phyloP scores from a whole-genome alignment of 2,797 vertebrate genomes.

The Florisuga fusca region DNA sequence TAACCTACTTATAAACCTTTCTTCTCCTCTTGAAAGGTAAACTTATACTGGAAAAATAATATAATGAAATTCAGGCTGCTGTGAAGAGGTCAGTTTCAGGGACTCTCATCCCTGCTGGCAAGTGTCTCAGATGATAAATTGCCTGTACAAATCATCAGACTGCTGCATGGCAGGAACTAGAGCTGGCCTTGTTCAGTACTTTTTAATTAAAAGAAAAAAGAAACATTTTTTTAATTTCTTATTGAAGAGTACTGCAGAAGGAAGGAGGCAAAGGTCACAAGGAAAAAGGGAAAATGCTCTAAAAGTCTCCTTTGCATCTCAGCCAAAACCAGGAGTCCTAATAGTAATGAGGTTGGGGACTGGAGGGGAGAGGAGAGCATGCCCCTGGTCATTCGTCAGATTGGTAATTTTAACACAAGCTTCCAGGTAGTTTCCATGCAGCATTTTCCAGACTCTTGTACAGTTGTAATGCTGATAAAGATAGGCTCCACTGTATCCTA shows the following conservation, averaged over 20 bases:
- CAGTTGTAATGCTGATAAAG: background rate
- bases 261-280: background rate
- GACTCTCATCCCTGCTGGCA: conserved; percentile 40
- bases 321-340: background rate
- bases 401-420: background rate
- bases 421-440: background rate
- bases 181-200: conserved; percentile 10
- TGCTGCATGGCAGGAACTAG: conserved; percentile 42
- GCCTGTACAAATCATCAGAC: conserved; percentile 25
- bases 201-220: conserved; percentile 64
- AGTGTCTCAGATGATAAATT: conserved; percentile 62
- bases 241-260: background rate
- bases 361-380: background rate
- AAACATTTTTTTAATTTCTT: background rate
- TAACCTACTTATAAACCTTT: conserved; percentile 20
- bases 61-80: conserved; percentile 28
- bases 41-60: conserved; percentile 28
- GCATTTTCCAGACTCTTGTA: background rate
- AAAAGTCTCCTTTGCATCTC: background rate
- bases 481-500: background rate
- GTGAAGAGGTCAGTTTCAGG: conserved; percentile 49
- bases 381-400: background rate
- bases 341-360: background rate
- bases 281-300: background rate
- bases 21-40: conserved; percentile 13